These are phyloP conservation scores for Dufourea novaeangliae DNA, from an alignment of 1,140 invertebrate species.

Conservation along the genomic window DNA sequence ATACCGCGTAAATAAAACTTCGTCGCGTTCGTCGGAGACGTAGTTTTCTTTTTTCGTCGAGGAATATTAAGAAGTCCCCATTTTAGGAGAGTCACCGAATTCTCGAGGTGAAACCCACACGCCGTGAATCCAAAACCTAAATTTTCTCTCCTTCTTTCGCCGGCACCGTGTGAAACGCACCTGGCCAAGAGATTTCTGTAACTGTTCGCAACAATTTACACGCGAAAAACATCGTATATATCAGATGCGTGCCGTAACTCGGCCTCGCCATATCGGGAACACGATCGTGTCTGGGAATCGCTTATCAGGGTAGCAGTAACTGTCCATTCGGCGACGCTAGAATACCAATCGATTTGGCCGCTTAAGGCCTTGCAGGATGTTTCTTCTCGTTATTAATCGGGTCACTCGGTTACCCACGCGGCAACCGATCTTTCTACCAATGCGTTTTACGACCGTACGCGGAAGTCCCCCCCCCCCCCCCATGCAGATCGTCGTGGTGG, in stretches of 20 bases:
- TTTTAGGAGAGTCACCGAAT: slow-evolving; percentile 60
- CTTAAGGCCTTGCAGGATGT: slow-evolving; percentile 65
- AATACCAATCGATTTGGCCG: slow-evolving; percentile 72
- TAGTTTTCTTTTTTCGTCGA: slow-evolving; percentile 53
- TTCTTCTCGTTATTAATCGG: slow-evolving; percentile 73
- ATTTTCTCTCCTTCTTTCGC: slow-evolving; percentile 57
- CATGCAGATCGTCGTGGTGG: slow-evolving; percentile 63
- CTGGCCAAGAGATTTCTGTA: slow-evolving; percentile 8
- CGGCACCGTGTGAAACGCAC: background rate
- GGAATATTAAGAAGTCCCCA: slow-evolving; percentile 55
- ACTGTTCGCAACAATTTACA: slow-evolving; percentile 34
- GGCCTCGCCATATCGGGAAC: slow-evolving; percentile 69
- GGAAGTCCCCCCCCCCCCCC: background rate
- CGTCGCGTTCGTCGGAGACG: background rate
- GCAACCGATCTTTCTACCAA: slow-evolving; percentile 30
- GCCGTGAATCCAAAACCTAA: slow-evolving; percentile 58
- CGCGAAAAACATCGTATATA: slow-evolving; percentile 44
- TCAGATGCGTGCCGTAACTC: slow-evolving; percentile 46
- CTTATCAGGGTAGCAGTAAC: slow-evolving; percentile 70
- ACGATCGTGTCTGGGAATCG: slow-evolving; percentile 63
- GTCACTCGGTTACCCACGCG: slow-evolving; percentile 72
- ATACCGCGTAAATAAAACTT: slow-evolving; percentile 4
- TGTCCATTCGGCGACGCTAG: slow-evolving; percentile 64
- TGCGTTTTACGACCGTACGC: background rate
- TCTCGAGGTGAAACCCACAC: slow-evolving; percentile 63